Evolutionary conservation across 2,113 vertebrate genomes (phyloP).

Genomic region (Misgurnus mizolepis): DNA sequence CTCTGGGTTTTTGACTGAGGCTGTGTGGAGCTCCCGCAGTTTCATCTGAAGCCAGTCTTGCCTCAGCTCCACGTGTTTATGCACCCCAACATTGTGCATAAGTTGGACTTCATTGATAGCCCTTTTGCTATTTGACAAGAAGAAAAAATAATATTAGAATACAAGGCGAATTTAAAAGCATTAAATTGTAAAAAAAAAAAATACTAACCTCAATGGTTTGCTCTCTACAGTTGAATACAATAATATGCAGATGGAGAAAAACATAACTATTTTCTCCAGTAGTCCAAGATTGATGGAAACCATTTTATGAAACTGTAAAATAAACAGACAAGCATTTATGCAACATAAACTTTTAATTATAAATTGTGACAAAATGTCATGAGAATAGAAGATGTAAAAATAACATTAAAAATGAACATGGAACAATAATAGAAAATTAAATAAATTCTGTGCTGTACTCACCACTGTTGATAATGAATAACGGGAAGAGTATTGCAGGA

Average conservation of each 20-base stretch:
- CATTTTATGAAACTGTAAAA: slow-evolving; percentile 70
- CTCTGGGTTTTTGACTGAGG: slow-evolving; percentile 57
- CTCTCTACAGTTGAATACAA: slow-evolving; percentile 75
- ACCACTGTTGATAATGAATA: slow-evolving; percentile 52
- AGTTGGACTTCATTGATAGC: slow-evolving; percentile 91
- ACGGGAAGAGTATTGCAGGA: background rate
- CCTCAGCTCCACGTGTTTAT: slow-evolving; percentile 77
- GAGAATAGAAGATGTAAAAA: background rate
- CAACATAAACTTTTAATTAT: no score
- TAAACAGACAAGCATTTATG: slow-evolving; percentile 46
- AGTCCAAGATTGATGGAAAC: slow-evolving; percentile 60
- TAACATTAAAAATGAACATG: background rate
- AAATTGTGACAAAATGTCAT: background rate
- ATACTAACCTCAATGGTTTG: slow-evolving; percentile 80
- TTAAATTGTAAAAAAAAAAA: background rate
- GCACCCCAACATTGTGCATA: slow-evolving; percentile 87
- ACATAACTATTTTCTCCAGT: slow-evolving; percentile 62
- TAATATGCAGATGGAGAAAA: slow-evolving; percentile 74
- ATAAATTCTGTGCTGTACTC: slow-evolving; percentile 34
- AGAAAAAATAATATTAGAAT: background rate
- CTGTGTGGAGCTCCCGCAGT: slow-evolving; percentile 80
- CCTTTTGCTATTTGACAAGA: slow-evolving; percentile 76
- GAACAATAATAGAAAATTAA: background rate
- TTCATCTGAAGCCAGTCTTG: slow-evolving; percentile 87
- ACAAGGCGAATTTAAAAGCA: no score